Evolutionary conservation across 2,113 vertebrate genomes (phyloP).

Genomic region (Xenopus tropicalis): UCB_Xtro_10.0 CM004449.2:131994001-131994500

Average conservation of each 20-base stretch:
- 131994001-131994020: slow-evolving; percentile 47
- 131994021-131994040: slow-evolving; percentile 64
- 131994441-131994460: slow-evolving; percentile 85
- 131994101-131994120: no score
- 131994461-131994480: slow-evolving; percentile 78
- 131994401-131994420: slow-evolving; percentile 94
- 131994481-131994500: background rate
- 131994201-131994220: no score
- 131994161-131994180: no score
- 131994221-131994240: no score
- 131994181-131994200: no score
- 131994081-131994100: background rate
- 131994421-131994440: slow-evolving; percentile 85
- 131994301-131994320: no score
- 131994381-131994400: slow-evolving; percentile 90
- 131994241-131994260: no score
- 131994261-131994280: no score
- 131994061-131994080: slow-evolving; percentile 82
- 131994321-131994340: slow-evolving; percentile 52
- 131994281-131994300: no score
- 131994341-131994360: slow-evolving; percentile 69
- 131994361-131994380: slow-evolving; percentile 71
- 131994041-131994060: slow-evolving; percentile 92
- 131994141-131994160: no score
- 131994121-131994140: no score